phyloP scores from a whole-genome alignment of 2,888 invertebrate species.

The Phaedon cochleariae region DNA sequence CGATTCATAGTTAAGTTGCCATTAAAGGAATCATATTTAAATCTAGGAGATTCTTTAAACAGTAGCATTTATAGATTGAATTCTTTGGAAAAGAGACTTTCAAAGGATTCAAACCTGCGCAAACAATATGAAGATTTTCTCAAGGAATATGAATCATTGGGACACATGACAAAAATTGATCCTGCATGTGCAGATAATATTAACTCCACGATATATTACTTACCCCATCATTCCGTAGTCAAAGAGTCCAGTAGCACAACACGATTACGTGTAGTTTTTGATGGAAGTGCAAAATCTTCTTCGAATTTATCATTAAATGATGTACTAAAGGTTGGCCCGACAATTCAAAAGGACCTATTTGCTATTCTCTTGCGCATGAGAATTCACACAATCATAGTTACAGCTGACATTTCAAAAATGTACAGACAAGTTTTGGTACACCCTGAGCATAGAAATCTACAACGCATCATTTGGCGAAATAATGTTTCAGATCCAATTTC shows the following conservation, averaged over 20 bases:
- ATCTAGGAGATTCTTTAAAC: slow-evolving; percentile 11
- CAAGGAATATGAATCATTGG: neutral
- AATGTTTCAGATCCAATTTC: slow-evolving; percentile 11
- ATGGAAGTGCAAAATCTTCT: slow-evolving; percentile 17
- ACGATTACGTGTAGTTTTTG: slow-evolving; percentile 25
- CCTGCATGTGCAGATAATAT: neutral
- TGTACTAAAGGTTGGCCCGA: slow-evolving; percentile 25
- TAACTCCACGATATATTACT: neutral
- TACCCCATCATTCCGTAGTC: slow-evolving; percentile 20
- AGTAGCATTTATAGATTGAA: slow-evolving; percentile 19
- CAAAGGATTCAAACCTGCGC: neutral
- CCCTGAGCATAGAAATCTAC: slow-evolving; percentile 24
- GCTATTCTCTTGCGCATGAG: slow-evolving; percentile 28
- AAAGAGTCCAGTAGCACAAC: slow-evolving; percentile 20
- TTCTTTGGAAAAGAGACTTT: slow-evolving; percentile 18
- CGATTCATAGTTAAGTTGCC: slow-evolving; percentile 24
- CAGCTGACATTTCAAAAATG: slow-evolving; percentile 39
- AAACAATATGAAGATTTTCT: neutral
- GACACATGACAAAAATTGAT: neutral
- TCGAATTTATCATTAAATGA: slow-evolving; percentile 26
- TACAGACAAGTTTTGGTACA: slow-evolving; percentile 32
- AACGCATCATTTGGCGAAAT: slow-evolving; percentile 36
- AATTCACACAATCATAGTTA: slow-evolving; percentile 32
- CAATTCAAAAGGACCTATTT: slow-evolving; percentile 34
- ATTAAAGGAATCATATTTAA: neutral